Evolutionary conservation across 2,113 vertebrate genomes (phyloP).

Genomic region (Mobula birostris): DNA sequence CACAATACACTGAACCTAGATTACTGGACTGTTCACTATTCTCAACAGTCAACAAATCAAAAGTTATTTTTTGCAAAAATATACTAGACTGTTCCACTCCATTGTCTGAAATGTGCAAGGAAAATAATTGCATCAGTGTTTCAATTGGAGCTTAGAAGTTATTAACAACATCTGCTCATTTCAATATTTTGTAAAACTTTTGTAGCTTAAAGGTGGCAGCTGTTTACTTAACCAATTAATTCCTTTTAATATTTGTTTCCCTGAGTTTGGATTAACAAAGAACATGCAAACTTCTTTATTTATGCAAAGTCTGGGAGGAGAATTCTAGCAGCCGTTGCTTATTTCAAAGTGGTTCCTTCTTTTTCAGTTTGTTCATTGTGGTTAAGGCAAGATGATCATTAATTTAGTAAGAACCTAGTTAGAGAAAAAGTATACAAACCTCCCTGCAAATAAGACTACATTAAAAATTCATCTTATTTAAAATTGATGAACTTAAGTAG

Average conservation of each 20-base stretch:
- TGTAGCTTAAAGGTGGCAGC: background rate
- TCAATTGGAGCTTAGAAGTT: background rate
- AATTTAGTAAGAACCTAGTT: background rate
- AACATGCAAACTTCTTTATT: background rate
- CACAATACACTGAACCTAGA: constrained; percentile 28
- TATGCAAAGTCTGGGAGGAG: background rate
- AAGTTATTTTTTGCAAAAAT: constrained; percentile 11
- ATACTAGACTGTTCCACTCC: background rate
- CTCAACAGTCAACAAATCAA: constrained; percentile 28
- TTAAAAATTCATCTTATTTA: background rate
- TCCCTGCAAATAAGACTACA: background rate
- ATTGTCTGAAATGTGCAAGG: background rate
- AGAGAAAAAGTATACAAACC: background rate
- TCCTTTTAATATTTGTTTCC: background rate
- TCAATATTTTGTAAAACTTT: background rate
- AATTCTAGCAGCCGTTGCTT: background rate
- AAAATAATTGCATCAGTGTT: background rate
- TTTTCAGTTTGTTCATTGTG: background rate
- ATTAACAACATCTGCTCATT: background rate
- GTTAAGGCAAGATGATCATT: constrained; percentile 11
- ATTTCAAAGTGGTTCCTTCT: constrained; percentile 27
- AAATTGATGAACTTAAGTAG: background rate
- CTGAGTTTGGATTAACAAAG: background rate
- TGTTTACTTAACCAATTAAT: constrained; percentile 4
- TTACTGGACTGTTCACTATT: constrained; percentile 2